Conservation (phyloP, 2,888 invertebrate species). For the Drepanosiphum platanoidis region DNA sequence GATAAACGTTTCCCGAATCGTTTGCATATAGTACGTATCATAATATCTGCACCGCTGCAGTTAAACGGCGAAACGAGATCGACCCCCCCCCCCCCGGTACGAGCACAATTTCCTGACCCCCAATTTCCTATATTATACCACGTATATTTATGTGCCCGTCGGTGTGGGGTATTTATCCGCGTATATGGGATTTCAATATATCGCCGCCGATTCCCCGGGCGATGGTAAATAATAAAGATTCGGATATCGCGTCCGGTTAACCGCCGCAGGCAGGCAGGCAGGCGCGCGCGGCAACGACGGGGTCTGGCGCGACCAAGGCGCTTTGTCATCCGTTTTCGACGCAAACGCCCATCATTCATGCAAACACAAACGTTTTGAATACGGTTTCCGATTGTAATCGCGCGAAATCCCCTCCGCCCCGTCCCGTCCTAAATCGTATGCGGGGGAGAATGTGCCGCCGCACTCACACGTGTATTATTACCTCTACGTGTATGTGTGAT, state of each 20-base stretch:
- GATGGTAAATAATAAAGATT: conserved; percentile 48
- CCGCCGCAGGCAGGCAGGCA: neutral
- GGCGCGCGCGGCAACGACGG: neutral
- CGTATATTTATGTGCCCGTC: neutral
- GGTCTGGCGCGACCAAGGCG: conserved; percentile 24
- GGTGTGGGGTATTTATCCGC: neutral
- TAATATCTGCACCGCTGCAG: neutral
- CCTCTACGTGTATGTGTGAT: neutral
- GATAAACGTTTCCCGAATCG: conserved; percentile 35
- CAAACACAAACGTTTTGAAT: conserved; percentile 54
- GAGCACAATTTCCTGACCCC: conserved; percentile 34
- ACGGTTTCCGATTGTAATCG: conserved; percentile 59
- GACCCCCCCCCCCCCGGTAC: neutral
- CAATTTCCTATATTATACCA: neutral
- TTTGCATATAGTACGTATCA: conserved; percentile 17
- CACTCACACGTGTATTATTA: neutral
- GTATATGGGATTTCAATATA: conserved; percentile 38
- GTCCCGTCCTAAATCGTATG: neutral
- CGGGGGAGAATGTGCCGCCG: neutral
- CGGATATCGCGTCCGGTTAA: conserved; percentile 35
- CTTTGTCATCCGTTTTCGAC: conserved; percentile 54
- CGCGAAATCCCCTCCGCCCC: conserved; percentile 19
- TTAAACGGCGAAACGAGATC: conserved; percentile 2
- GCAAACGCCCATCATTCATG: conserved; percentile 48
- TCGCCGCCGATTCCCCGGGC: conserved; percentile 22